phyloP scores from a whole-genome alignment of 1,140 invertebrate species.

The Drosophila leontia region DNA sequence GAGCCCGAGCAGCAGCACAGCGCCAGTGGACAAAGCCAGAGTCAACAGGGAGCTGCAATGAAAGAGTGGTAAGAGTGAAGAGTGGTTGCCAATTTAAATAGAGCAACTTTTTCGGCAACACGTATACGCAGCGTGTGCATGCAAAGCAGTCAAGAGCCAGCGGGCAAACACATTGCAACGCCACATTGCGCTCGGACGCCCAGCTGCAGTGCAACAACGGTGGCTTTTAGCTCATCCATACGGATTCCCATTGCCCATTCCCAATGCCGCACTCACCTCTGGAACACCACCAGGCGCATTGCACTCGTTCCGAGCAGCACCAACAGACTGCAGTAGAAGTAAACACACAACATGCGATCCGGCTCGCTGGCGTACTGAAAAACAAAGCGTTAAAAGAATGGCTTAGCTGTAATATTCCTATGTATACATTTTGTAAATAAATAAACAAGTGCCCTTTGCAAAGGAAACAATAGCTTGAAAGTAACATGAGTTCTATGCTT shows the following conservation, averaged over 20 bases:
- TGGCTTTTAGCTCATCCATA: slow-evolving; percentile 14
- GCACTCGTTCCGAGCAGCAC: slow-evolving; percentile 89
- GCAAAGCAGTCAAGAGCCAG: slow-evolving; percentile 18
- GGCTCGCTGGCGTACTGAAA: slow-evolving; percentile 91
- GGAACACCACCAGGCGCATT: slow-evolving; percentile 89
- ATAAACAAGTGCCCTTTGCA: neutral
- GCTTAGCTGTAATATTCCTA: slow-evolving; percentile 11
- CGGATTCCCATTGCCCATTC: neutral
- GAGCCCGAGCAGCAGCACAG: slow-evolving; percentile 71
- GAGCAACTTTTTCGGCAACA: slow-evolving; percentile 49
- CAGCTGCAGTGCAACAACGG: slow-evolving; percentile 11
- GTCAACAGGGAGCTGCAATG: slow-evolving; percentile 59
- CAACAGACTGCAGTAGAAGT: slow-evolving; percentile 93
- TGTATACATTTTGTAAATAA: slow-evolving; percentile 17
- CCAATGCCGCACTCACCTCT: slow-evolving; percentile 86
- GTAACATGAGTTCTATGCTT: neutral
- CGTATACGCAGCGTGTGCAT: slow-evolving; percentile 12
- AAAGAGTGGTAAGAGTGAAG: slow-evolving; percentile 1
- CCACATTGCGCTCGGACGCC: slow-evolving; percentile 32
- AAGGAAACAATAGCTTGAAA: slow-evolving; percentile 7
- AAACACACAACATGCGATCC: slow-evolving; percentile 93
- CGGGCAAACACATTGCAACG: slow-evolving; percentile 15
- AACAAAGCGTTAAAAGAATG: slow-evolving; percentile 31
- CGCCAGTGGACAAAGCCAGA: slow-evolving; percentile 54
- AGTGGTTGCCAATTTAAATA: slow-evolving; percentile 48